Evolutionary conservation across 2,797 vertebrate species (phyloP), one percentile per base, ranked within the genome.

Genomic region (Halcyon leucocephala): DNA sequence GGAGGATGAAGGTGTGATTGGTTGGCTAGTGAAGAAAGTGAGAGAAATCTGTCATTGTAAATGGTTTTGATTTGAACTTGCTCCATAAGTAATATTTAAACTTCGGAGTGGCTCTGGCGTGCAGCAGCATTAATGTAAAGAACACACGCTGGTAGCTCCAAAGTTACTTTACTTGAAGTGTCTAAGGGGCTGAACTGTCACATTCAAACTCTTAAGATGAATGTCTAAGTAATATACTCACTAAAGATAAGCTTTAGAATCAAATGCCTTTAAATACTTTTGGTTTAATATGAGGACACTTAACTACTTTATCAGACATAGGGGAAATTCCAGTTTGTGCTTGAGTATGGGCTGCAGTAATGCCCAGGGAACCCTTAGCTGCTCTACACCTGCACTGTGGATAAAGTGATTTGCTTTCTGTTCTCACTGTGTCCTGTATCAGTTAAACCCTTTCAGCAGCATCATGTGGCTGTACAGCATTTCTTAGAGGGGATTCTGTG

Each of bases 41-140:
- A 64, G 82, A 91, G 85, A 71, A 97, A 78, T 13, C 31, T 89
- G 31, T 82, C 41, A 29, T 55, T 80, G 18, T 89, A 92, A 96
- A 93, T 91, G 84, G 31, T 46, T 94, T 96, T 96, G 28, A 19
- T 91, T 41, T 73, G 82, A 89, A 87, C 81, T 83, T 92, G 66
- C 44, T 93, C 79, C 42, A 28, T 90, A 92, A 94, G 89, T 95
- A 88, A 74, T 81, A 41, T 74, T 73, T 46, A 70, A 82, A 28
- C 70, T 73, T 67, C 33, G 64, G 46, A 89, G 71, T 78, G 55
- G 21, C 71, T 93, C 67, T 73, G 81, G 76, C 57, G 25, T 81
- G 11, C 33, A 86, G 6, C 31, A 73, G 25, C 29, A 19, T 62
- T 35, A 57, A 84, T 29, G 52, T 70, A 58, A 72, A 35, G 58